These are phyloP conservation scores for Microctenopoma steveboyesi DNA, from an alignment of 2,797 vertebrate species.

Conservation along the genomic window DNA sequence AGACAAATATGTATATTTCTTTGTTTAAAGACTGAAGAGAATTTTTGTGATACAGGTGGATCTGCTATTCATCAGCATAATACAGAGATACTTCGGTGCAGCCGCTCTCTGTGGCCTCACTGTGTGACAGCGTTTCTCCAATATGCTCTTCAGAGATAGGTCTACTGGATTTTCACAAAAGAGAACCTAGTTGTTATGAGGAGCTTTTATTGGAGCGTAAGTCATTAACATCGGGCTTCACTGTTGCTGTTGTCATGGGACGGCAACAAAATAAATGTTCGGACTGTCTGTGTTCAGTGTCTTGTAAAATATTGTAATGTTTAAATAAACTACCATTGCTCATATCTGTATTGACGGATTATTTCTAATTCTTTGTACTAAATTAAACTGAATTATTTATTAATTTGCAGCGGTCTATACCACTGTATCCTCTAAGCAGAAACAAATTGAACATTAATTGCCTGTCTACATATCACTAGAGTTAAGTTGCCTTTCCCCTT, in stretches of 20 bases:
- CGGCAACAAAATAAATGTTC: conserved; percentile 50
- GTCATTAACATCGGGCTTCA: conserved; percentile 60
- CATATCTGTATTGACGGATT: conserved; percentile 39
- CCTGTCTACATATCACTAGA: too few species aligned
- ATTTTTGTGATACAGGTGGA: conserved; percentile 66
- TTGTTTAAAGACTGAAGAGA: conserved; percentile 58
- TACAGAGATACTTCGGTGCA: conserved; percentile 59
- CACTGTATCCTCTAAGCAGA: conserved; percentile 34
- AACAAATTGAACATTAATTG: conserved; percentile 20
- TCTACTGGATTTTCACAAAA: conserved; percentile 59
- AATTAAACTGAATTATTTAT: conserved; percentile 47
- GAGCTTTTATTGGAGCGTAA: conserved; percentile 66
- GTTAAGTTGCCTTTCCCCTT: too few species aligned
- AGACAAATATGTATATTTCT: conserved; percentile 31
- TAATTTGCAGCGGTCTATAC: conserved; percentile 35
- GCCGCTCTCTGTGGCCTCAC: conserved; percentile 59
- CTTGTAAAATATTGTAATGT: conserved; percentile 38
- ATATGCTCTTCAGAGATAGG: conserved; percentile 70
- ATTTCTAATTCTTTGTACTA: conserved; percentile 25
- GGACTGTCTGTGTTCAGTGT: conserved; percentile 12
- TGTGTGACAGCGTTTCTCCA: conserved; percentile 62
- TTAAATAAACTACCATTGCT: conserved; percentile 27
- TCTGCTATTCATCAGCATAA: conserved; percentile 67
- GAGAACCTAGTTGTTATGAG: conserved; percentile 52
- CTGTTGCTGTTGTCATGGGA: conserved; percentile 55